Base-by-base conservation (phyloP, 2,113 vertebrate species). In the Nothocercus julius region DNA sequence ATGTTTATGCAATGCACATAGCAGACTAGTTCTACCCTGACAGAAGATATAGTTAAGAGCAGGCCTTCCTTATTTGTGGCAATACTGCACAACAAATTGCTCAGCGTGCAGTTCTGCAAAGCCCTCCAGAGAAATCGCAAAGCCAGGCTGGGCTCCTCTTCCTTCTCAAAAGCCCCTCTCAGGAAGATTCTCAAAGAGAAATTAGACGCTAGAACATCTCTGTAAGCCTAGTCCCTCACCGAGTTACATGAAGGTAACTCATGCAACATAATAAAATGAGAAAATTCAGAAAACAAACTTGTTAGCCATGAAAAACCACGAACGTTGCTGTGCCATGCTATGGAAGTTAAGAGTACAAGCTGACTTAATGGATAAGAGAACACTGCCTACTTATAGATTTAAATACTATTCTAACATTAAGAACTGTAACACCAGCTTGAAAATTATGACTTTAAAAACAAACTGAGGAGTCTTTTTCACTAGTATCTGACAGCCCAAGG, bases 41-140 rank as follows among this genome's bases (percentile, higher is more conserved):
- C 25, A 53, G 47, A 53, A 18, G 5, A 38, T 6, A 8, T 19
- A 18, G 54, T 32, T 30, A 72, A 20, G 18, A 80, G 90, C 93
- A 90, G 85, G 30, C 75, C 63, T 36, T 36, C 36, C 36, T 93
- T 88, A 62, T 79, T 93, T 93, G 90, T 63, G 67, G 80, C 79
- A 91, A 73, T 21, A 24, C 36, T 86, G 66, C 93, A 92, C 69
- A 93, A 93, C 78, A 95, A 90, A 86, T 34, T 25, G 66, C 81
- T 90, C 24, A 0, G 84, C 2, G 89, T 79, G 82, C 20, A 58
- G 90, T 10, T 79, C 77, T 4, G 2, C 42, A 90, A 94, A 92
- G 77, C 24, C 66, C 82, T 11, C 53, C n/a, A 0, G 67, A 85
- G 75, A 75, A 91, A 91, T 6, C 12, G 5, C 47, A 16, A 51